Percentiles rank a stretch among this genome's conserved stretches.
These are phyloP conservation scores for Paratilapia polleni DNA, from an alignment of 2,113 vertebrate genomes.

Conservation along the genomic window DNA sequence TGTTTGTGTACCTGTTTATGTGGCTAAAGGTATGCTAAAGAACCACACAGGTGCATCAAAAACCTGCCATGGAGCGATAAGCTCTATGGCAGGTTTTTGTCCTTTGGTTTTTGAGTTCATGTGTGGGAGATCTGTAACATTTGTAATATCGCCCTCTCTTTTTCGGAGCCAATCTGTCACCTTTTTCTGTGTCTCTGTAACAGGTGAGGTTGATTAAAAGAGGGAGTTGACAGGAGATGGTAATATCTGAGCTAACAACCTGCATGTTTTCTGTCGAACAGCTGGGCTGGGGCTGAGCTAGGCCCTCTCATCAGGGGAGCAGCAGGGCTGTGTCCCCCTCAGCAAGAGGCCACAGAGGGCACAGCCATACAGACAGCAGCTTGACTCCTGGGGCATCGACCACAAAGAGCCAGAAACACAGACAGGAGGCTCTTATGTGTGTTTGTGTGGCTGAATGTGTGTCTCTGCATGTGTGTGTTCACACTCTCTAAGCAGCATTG, in stretches of 20 bases:
- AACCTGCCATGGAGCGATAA: no score
- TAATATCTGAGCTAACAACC: slow-evolving; percentile 39
- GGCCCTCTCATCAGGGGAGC: slow-evolving; percentile 38
- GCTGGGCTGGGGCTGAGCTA: slow-evolving; percentile 49
- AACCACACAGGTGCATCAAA: slow-evolving; percentile 54
- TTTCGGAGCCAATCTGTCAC: not conserved
- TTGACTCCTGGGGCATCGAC: slow-evolving; percentile 69
- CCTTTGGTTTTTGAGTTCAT: slow-evolving; percentile 32
- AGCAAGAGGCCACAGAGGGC: slow-evolving; percentile 53
- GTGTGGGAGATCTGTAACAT: slow-evolving; percentile 19
- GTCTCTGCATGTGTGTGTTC: slow-evolving; percentile 49
- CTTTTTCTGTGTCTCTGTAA: slow-evolving; percentile 6
- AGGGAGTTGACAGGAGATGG: slow-evolving; percentile 15
- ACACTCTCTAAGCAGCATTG: slow-evolving; percentile 63
- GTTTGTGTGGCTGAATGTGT: slow-evolving; percentile 40
- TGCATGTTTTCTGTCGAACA: slow-evolving; percentile 38
- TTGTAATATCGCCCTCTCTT: slow-evolving; percentile 4
- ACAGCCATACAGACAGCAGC: slow-evolving; percentile 66
- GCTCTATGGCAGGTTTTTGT: slow-evolving; percentile 16
- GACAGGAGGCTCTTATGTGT: slow-evolving; percentile 61
- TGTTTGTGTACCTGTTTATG: not conserved
- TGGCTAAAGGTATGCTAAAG: slow-evolving; percentile 17
- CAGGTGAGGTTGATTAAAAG: slow-evolving; percentile 49
- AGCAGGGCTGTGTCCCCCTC: slow-evolving; percentile 32
- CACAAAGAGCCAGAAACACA: slow-evolving; percentile 65